Base-by-base conservation (phyloP, 2,113 vertebrate genomes). In the Colossoma macropomum region DNA sequence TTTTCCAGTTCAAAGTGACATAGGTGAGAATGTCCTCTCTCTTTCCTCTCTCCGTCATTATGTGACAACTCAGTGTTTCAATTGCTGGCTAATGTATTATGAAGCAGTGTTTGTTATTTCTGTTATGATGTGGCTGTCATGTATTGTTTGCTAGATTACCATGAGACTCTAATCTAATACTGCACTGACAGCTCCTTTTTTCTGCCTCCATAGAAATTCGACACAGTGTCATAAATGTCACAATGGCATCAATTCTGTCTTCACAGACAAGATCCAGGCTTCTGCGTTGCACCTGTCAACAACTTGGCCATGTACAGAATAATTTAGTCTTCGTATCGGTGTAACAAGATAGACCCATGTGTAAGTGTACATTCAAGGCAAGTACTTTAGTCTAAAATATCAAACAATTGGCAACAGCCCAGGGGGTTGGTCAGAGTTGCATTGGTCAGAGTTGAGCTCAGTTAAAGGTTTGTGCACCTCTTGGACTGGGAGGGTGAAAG, bases 361-460 rank as follows among this genome's bases (percentile, higher is more conserved):
- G 86, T 88, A 86, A 86, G 78, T 85, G 77, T 77, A 86, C 84
- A 85, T 90, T 92, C 90, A 92, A 93, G 91, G 89, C 84, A 83
- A 86, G 90, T 91, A 88, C 85, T 88, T 92, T 88, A 88, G 89
- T 93, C 89, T 94, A 90, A 85, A 88, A 93, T 95, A 92, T 94
- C 94, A 93, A 94, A 94, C 90, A 89, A 90, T 92, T 94, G 92
- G 93, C 92, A 89, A 75, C 6, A 60, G 81, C 78, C 84, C 86
- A 77, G 87, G 81, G 83, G 17, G 48, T 91, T 91, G 86, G 93
- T 92, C 91, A 90, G 90, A 91, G 63, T 78, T 86, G 86, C 56
- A 59, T 56, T 83, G 75, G 81, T 52, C 75, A 76, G 84, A 69
- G 84, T 71, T 41, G 75, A 68, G 83, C 50, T 70, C 83, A 70